Conservation (phyloP, 1,140 invertebrate genomes). For the Zaprionus camerounensis region DNA sequence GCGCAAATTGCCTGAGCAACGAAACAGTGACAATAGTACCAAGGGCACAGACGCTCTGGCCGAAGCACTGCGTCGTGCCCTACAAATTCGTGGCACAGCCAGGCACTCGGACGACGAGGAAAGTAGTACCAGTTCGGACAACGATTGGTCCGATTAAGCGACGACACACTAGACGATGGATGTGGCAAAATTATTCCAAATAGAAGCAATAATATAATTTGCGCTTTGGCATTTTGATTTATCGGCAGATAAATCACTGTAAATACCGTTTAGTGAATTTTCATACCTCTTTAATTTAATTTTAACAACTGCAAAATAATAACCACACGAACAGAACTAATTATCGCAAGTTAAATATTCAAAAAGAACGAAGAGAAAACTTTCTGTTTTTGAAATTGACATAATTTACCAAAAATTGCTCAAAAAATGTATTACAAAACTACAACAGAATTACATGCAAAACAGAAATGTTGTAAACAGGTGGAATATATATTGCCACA, state of each 20-base stretch:
- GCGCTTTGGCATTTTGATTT: constrained; percentile 79
- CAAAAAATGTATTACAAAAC: constrained; percentile 42
- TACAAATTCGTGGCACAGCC: constrained; percentile 66
- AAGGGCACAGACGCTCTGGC: constrained; percentile 77
- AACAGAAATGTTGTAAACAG: constrained; percentile 31
- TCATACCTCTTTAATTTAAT: constrained; percentile 79
- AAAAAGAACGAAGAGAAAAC: constrained; percentile 9
- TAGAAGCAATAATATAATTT: constrained; percentile 75
- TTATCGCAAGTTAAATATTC: constrained; percentile 30
- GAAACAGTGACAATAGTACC: constrained; percentile 60
- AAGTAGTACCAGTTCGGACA: constrained; percentile 64
- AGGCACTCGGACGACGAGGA: constrained; percentile 83
- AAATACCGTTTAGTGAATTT: constrained; percentile 77
- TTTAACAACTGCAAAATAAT: constrained; percentile 46
- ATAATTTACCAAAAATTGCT: constrained; percentile 56
- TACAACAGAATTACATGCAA: constrained; percentile 30
- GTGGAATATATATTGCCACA: constrained; percentile 42
- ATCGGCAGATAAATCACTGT: constrained; percentile 67
- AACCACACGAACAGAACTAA: constrained; percentile 34
- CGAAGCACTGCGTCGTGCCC: constrained; percentile 75
- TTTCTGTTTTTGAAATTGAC: constrained; percentile 49
- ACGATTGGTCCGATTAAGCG: constrained; percentile 78
- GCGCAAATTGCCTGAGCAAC: constrained; percentile 67
- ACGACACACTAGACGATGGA: constrained; percentile 17
- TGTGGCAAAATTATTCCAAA: constrained; percentile 69